phyloP scores from a whole-genome alignment of 2,797 vertebrate genomes.

The Oryzias dopingdopingensis region DNA sequence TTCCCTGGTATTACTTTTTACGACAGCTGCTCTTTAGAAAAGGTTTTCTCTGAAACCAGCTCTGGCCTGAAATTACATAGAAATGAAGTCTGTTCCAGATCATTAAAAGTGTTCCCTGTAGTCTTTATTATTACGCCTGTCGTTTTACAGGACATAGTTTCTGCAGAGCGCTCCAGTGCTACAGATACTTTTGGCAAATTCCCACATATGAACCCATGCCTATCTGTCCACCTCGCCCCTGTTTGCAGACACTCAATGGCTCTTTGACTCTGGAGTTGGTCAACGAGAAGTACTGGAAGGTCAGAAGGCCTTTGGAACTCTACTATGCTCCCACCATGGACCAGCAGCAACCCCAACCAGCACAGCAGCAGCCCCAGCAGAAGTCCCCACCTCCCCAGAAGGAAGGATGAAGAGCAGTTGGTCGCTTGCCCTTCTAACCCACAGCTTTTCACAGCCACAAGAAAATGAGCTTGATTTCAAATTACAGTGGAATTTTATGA shows the following conservation, averaged over 20 bases:
- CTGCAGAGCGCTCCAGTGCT: no score
- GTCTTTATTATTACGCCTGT: no score
- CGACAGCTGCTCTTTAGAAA: no score
- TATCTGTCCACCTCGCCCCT: not conserved
- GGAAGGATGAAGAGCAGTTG: conserved; percentile 39
- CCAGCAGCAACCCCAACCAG: conserved; percentile 60
- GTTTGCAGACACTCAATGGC: conserved; percentile 84
- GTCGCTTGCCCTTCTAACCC: not conserved
- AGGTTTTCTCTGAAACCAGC: no score
- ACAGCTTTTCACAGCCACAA: not conserved
- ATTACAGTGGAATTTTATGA: conserved; percentile 1
- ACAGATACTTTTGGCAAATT: no score
- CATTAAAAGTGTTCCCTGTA: no score
- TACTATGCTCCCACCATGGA: conserved; percentile 91
- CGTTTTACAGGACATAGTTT: no score
- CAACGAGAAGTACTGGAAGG: conserved; percentile 93
- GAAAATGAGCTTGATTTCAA: not conserved
- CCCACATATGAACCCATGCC: no score
- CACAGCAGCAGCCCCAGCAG: conserved; percentile 50
- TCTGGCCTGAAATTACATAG: no score
- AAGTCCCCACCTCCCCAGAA: conserved; percentile 40
- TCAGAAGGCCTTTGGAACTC: conserved; percentile 86
- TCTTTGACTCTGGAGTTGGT: conserved; percentile 90
- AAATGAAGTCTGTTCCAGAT: no score
- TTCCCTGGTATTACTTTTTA: no score